Base-by-base conservation (phyloP, 2,888 invertebrate species). In the Drosophila testacea region DNA sequence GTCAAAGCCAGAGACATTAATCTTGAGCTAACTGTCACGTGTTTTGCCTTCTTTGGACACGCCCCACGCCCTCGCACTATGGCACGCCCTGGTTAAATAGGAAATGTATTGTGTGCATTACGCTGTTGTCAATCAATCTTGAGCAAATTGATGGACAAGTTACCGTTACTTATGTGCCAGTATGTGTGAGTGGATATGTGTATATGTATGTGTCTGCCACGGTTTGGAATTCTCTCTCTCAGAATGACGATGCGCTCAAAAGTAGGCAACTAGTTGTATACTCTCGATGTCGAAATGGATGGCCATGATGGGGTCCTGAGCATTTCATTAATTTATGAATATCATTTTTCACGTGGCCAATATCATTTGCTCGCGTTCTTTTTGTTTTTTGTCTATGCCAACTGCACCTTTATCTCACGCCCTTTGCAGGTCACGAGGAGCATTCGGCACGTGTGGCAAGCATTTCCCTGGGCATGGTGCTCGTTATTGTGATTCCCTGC, bases 391-490 rank as follows among this genome's bases (percentile, higher is more conserved):
- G 32, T 69, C 48, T 73, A 50, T 76, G 62, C 63, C 67, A 60
- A 62, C 54, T 68, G 61, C 67, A 64, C 59, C 59, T 42, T 48
- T 41, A 28, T 27, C 16, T 39, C 7, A 51, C 42, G 10, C 28
- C 28, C 62, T 61, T 46, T 46, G 63, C 93, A 97, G 97, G 96
- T 86, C 95, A 95, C 80, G 95, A 96, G 91, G 97, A 97, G 93
- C 96, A 96, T 92, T 95, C 95, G 28, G 94, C 96, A 1, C 94
- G 96, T 54, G 95, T 95, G 81, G 95, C 96, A 39, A 96, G 96
- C 30, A 93, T 96, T 27, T 96, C 97, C 5, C 94, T 96, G 90
- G 96, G 96, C 77, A 95, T 97, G 92, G 94, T 97, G 81, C 93
- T 96, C 75, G 95, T 95, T 39, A 94, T 97, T 71, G 93, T 97